phyloP scores from a whole-genome alignment of 2,797 vertebrate genomes.

The Apodemus agrarius region DNA sequence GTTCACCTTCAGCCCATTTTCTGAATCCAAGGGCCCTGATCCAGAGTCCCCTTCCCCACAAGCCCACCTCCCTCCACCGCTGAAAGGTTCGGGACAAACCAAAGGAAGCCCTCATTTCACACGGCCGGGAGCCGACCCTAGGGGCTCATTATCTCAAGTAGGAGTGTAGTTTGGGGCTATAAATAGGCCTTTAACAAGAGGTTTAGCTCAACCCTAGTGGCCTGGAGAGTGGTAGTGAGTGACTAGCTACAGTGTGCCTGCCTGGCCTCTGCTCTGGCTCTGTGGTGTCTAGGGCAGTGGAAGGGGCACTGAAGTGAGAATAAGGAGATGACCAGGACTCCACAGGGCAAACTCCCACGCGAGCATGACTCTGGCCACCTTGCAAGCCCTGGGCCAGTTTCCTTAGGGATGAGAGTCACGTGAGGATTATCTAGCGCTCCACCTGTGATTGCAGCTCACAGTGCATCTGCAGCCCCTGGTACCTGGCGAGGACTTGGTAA shows the following conservation, averaged over 20 bases:
- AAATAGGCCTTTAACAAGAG: constrained; percentile 73
- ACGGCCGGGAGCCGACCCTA: constrained; percentile 48
- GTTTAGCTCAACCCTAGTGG: constrained; percentile 50
- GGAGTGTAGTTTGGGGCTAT: constrained; percentile 55
- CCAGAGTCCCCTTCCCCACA: not conserved
- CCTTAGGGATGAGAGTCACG: not conserved
- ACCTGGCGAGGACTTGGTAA: not conserved
- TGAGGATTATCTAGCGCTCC: not conserved
- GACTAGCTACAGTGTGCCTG: not conserved
- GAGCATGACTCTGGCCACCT: not conserved
- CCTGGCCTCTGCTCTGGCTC: not conserved
- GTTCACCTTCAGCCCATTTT: not conserved
- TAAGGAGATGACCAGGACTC: not conserved
- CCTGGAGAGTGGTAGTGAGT: not conserved
- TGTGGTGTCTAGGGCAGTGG: not conserved
- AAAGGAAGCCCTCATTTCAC: constrained; percentile 62
- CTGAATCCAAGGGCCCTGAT: not conserved
- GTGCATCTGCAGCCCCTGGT: not conserved
- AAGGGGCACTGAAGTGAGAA: not conserved
- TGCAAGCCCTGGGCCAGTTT: not conserved
- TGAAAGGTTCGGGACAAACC: constrained; percentile 51
- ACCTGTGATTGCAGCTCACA: not conserved
- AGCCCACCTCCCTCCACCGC: not conserved
- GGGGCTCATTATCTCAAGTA: constrained; percentile 54
- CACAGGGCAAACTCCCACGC: not conserved